Conservation (phyloP, 2,797 vertebrate species). For the Limosa lapponica region DNA sequence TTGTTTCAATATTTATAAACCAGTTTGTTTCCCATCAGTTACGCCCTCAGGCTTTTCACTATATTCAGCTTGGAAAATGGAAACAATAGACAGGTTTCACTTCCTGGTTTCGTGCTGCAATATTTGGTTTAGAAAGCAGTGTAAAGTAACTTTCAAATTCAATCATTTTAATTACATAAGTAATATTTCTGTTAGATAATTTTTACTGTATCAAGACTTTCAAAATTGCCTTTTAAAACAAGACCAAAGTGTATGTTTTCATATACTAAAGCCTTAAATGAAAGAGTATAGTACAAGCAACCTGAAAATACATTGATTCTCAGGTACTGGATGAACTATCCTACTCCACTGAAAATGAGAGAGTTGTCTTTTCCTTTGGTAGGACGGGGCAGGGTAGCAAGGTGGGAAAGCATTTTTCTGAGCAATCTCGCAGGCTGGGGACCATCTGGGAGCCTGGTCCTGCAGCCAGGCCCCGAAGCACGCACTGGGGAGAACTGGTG, state of each 20-base stretch:
- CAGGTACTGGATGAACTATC: background rate
- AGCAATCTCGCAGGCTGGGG: background rate
- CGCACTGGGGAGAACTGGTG: fast-evolving
- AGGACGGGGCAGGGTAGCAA: background rate
- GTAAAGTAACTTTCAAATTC: background rate
- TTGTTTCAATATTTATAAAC: background rate
- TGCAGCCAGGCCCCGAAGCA: background rate
- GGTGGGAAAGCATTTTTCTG: background rate
- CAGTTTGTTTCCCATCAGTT: background rate
- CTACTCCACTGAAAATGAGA: background rate
- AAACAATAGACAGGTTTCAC: background rate
- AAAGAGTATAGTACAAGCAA: background rate
- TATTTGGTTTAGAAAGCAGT: background rate
- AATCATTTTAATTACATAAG: background rate
- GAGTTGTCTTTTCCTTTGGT: background rate
- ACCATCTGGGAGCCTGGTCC: background rate
- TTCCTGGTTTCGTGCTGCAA: slow-evolving; percentile 1
- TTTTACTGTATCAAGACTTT: background rate
- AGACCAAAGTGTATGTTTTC: background rate
- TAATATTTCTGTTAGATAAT: background rate
- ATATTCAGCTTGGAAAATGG: background rate
- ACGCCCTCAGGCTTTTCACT: background rate
- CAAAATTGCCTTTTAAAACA: background rate
- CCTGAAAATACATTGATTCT: background rate
- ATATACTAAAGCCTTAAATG: background rate